These are phyloP conservation scores for Hipposideros larvatus DNA, from an alignment of 2,797 vertebrate genomes.

Conservation along the genomic window DNA sequence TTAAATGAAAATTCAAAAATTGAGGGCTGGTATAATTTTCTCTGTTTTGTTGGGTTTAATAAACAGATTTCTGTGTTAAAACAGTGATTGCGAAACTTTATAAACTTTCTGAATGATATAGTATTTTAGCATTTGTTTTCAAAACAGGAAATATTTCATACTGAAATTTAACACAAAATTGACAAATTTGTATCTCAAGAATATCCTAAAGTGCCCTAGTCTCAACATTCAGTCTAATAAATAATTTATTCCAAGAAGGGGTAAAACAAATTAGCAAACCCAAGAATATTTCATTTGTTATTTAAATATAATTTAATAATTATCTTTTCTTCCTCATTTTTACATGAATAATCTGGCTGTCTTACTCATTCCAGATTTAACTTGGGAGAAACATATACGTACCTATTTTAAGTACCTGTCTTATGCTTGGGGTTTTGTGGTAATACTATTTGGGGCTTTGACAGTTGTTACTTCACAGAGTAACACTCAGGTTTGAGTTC, in stretches of 20 bases:
- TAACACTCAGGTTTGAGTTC: neutral
- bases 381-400: neutral
- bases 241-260: constrained; percentile 48
- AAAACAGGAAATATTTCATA: constrained; percentile 31
- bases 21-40: constrained; percentile 92
- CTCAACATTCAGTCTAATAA: neutral
- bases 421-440: neutral
- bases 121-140: neutral
- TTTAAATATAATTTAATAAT: constrained; percentile 56
- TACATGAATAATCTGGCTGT: constrained; percentile 6
- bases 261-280: constrained; percentile 17
- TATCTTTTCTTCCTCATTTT: constrained; percentile 28
- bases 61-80: constrained; percentile 93
- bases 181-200: neutral
- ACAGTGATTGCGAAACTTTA: constrained; percentile 86
- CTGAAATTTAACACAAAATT: neutral
- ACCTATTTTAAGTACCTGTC: neutral
- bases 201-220: neutral
- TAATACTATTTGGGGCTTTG: neutral
- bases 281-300: neutral
- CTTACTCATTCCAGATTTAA: neutral
- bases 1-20: constrained; percentile 90
- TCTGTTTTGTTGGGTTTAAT: constrained; percentile 93
- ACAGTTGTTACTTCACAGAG: neutral
- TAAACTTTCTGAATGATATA: constrained; percentile 64